phyloP scores from a whole-genome alignment of 2,797 vertebrate genomes.

The Syngnathus rostellatus region DNA sequence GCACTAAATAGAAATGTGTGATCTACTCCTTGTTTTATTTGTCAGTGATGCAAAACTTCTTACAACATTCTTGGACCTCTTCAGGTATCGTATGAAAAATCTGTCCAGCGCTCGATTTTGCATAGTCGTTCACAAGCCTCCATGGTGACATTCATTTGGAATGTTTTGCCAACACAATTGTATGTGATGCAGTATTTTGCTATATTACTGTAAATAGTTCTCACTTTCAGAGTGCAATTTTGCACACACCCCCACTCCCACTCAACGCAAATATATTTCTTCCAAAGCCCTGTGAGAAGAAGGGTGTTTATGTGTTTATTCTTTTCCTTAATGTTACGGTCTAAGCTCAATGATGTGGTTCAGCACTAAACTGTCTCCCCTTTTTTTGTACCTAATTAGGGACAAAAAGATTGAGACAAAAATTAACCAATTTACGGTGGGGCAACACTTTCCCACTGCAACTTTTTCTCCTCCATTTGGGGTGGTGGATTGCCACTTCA shows the following conservation, averaged over 20 bases:
- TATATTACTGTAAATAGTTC: not conserved
- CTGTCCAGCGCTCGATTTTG: not conserved
- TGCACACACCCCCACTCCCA: too few species aligned
- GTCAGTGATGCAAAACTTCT: not conserved
- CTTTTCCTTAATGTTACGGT: not conserved
- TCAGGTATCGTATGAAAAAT: not conserved
- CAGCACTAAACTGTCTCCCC: not conserved
- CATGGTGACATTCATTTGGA: not conserved
- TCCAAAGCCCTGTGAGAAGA: not conserved
- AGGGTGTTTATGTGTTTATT: not conserved
- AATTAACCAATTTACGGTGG: not conserved
- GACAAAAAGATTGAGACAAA: not conserved
- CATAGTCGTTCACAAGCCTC: not conserved
- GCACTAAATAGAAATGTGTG: not conserved
- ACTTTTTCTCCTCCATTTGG: not conserved
- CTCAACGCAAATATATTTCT: not conserved
- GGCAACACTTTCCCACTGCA: not conserved
- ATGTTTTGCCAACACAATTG: not conserved
- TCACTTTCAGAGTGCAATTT: not conserved
- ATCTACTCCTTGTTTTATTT: not conserved
- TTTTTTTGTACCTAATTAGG: not conserved
- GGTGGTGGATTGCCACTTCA: not conserved
- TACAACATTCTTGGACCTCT: not conserved
- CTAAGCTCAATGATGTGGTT: not conserved
- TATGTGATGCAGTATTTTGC: not conserved